Conservation (phyloP, 1,140 invertebrate species). For the Atopsyche davidsoni region DNA sequence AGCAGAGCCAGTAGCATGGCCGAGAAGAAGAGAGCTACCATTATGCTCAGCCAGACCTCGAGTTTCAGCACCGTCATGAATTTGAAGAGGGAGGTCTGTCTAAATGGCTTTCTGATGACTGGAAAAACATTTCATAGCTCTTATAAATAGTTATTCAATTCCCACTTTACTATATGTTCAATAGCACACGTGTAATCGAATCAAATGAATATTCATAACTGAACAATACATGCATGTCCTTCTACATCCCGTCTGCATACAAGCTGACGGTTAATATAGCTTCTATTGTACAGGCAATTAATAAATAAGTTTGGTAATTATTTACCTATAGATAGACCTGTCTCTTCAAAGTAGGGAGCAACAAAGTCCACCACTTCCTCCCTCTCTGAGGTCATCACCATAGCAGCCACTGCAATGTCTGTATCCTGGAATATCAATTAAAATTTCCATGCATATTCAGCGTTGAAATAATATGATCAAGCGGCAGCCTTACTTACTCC, state of each 20-base stretch:
- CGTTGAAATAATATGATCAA: background rate
- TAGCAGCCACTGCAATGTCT: slow-evolving; percentile 76
- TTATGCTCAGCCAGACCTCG: slow-evolving; percentile 85
- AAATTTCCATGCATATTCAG: background rate
- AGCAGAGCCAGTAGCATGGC: slow-evolving; percentile 83
- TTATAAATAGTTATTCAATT: no score
- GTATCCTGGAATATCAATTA: slow-evolving; percentile 60
- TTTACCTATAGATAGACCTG: slow-evolving; percentile 77
- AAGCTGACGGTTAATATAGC: no score
- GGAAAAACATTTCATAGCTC: slow-evolving; percentile 25
- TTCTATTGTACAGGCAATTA: no score
- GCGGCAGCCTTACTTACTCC: slow-evolving; percentile 54
- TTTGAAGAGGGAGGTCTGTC: slow-evolving; percentile 81
- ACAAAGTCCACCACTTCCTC: slow-evolving; percentile 92
- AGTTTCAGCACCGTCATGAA: slow-evolving; percentile 85
- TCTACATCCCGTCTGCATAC: no score
- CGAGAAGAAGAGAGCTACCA: slow-evolving; percentile 74
- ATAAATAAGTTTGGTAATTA: slow-evolving; percentile 20
- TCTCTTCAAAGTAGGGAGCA: slow-evolving; percentile 85
- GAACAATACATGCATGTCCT: no score
- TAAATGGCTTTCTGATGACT: slow-evolving; percentile 79
- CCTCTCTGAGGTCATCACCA: slow-evolving; percentile 89
- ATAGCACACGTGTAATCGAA: no score
- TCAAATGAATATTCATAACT: no score
- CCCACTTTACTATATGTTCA: no score